Percentiles rank a stretch among this genome's conserved stretches.
Evolutionary conservation across 1,140 invertebrate genomes (phyloP).

Genomic region (Macrosteles quadrilineatus): DNA sequence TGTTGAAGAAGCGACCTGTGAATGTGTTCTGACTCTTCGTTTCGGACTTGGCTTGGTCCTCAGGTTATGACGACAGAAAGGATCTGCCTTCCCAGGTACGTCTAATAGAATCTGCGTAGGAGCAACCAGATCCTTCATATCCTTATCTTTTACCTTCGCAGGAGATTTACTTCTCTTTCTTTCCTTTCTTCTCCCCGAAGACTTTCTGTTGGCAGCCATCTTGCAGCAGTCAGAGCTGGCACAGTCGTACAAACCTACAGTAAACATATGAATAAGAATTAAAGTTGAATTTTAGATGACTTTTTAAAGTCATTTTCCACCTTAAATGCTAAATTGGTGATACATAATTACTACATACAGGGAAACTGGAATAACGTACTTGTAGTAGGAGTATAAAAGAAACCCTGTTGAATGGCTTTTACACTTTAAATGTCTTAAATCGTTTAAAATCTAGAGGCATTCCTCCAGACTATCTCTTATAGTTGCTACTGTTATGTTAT

Average conservation of each 20-base stretch:
- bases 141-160: neutral
- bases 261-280: no score
- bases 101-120: conserved; percentile 40
- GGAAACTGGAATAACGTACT: no score
- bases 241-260: conserved; percentile 64
- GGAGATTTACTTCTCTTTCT: conserved; percentile 34
- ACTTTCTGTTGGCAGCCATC: conserved; percentile 39
- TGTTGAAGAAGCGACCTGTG: conserved; percentile 36
- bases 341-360: no score
- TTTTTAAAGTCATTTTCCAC: no score
- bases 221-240: conserved; percentile 66
- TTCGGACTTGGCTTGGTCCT: conserved; percentile 43
- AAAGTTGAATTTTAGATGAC: no score
- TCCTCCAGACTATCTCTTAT: no score
- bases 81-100: conserved; percentile 40
- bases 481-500: no score
- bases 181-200: conserved; percentile 38
- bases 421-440: no score
- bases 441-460: no score
- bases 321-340: no score
- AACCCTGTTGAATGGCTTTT: no score
- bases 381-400: no score
- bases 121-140: neutral
- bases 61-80: conserved; percentile 10
- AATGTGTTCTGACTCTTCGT: conserved; percentile 37